phyloP scores from a whole-genome alignment of 2,888 invertebrate genomes.

The Limnephilus rhombicus region DNA sequence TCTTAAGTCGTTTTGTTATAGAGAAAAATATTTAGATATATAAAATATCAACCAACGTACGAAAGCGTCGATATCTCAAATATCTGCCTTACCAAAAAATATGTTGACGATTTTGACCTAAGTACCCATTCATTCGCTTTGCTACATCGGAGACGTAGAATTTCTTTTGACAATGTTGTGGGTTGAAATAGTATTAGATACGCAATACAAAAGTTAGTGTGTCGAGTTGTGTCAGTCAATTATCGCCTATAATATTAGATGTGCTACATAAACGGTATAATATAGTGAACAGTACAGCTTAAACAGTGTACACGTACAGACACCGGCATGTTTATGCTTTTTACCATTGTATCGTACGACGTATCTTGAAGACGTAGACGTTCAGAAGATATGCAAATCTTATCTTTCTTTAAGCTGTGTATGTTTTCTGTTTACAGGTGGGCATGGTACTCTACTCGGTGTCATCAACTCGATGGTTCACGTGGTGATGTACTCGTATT shows the following conservation, averaged over 20 bases:
- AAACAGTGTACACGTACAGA: too few species aligned
- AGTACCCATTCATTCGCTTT: background rate
- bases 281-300: too few species aligned
- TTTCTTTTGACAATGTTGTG: background rate
- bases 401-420: background rate
- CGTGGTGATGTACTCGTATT: constrained; percentile 89
- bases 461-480: constrained; percentile 87
- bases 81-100: background rate
- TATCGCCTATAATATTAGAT: background rate
- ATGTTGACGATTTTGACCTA: background rate
- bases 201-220: background rate
- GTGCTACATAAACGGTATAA: background rate
- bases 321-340: too few species aligned
- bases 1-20: too few species aligned
- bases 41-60: too few species aligned
- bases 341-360: background rate
- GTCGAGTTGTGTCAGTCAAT: background rate
- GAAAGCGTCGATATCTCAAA: background rate
- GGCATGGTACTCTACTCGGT: constrained; percentile 82
- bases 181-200: background rate
- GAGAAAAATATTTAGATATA: too few species aligned
- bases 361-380: background rate
- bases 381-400: background rate
- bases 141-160: background rate
- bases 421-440: constrained; percentile 75